Base-by-base conservation (phyloP, 2,888 invertebrate genomes). In the Glyphotaelius pellucidus region DNA sequence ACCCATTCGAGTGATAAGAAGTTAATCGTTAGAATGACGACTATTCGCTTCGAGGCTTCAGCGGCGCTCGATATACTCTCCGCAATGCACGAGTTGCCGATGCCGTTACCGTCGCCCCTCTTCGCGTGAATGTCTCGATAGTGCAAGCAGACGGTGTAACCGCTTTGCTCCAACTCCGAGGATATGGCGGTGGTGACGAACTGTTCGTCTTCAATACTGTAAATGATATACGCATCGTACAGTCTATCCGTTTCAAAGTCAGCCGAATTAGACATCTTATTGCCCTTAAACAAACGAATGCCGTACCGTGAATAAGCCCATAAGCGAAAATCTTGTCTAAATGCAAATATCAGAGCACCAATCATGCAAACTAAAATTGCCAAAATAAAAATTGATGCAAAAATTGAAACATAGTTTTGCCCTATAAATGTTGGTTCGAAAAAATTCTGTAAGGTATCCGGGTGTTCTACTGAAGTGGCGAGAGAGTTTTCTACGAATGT, bases 151-250 rank as follows among this genome's bases (percentile, higher is more conserved):
- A 98, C 95, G 84, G 93, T 93, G 89, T 94, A 94, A 12, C 94
- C 94, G 2, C 85, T 92, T 93, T 96, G 97, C 94, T 98, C 98
- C 93, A 98, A 95, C 94, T 98, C 98, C 94, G 95, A 97, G 96
- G 96, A 98, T 94, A 96, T 97, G 95, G 96, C 97, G 96, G 95
- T 97, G 95, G 95, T 97, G 95, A 97, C 96, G 93, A 96, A 97
- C 96, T 96, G 97, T 94, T 96, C 98, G 96, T 98, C 98, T 95
- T 97, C 97, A 95, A 97, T 97, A 95, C 98, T 98, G 95, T 98
- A 98, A 94, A 98, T 97, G 95, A 99, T 97, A 95, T 98, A 99
- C 93, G 98, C 98, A 95, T 99, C 98, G 95, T 98, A 98, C 93
- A 98, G 96, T 93, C 98, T 97, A 94, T 97, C 97, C 67, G 97